Evolutionary conservation across 1,140 invertebrate species (phyloP).

Genomic region (Psix sp.): DNA sequence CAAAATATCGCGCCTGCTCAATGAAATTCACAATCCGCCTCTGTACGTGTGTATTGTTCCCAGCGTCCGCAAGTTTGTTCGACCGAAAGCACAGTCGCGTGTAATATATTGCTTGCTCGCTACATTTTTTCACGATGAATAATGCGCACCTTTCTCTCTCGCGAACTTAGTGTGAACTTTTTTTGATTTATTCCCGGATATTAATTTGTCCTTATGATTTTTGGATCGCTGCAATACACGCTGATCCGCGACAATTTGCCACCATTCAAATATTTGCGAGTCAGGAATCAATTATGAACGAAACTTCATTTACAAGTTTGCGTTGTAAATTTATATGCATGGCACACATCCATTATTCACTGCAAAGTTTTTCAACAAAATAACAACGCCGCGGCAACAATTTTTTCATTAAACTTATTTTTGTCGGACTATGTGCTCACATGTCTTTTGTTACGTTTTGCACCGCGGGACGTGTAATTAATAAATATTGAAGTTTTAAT

Average conservation of each 20-base stretch:
- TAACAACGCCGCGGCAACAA: conserved; percentile 9
- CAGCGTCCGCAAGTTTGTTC: conserved; percentile 33
- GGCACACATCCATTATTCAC: conserved; percentile 36
- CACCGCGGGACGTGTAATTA: conserved; percentile 17
- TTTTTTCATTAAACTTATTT: conserved; percentile 21
- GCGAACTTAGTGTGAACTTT: conserved; percentile 14
- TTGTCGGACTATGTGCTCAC: conserved; percentile 1
- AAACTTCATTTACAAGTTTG: conserved; percentile 43
- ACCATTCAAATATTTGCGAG: conserved; percentile 12
- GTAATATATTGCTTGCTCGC: conserved; percentile 36
- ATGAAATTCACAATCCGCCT: conserved; percentile 44
- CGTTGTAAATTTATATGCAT: conserved; percentile 42
- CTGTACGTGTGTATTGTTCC: conserved; percentile 28
- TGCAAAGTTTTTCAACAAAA: conserved; percentile 35
- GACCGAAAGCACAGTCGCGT: conserved; percentile 20
- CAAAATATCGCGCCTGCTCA: no score
- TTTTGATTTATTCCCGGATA: conserved; percentile 13
- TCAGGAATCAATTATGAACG: conserved; percentile 34
- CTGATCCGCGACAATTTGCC: not conserved
- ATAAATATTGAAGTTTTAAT: conserved; percentile 30
- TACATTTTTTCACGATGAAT: conserved; percentile 34
- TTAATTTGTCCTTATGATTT: no score
- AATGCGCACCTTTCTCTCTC: no score
- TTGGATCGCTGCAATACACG: no score
- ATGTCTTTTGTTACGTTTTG: conserved; percentile 10